These are phyloP conservation scores for Diphyllodes magnificus DNA, from an alignment of 2,113 vertebrate species.

Conservation along the genomic window DNA sequence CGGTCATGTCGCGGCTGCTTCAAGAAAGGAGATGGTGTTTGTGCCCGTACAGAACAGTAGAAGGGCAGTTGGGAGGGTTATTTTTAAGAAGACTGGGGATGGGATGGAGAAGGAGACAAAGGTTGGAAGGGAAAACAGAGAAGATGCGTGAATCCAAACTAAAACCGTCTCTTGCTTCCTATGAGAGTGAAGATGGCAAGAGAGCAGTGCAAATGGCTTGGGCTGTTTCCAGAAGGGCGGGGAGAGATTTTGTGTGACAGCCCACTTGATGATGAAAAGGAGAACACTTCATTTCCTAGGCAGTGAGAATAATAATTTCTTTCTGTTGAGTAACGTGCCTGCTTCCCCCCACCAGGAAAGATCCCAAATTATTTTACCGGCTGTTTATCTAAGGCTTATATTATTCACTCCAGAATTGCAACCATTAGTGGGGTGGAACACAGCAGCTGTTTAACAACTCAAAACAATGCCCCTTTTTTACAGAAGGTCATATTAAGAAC, in stretches of 20 bases:
- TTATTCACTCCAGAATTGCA: constrained; percentile 37
- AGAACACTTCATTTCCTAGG: constrained; percentile 45
- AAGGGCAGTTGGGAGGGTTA: background rate
- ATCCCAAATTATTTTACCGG: constrained; percentile 49
- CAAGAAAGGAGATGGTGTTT: background rate
- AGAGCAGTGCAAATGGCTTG: background rate
- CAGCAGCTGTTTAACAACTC: constrained; percentile 43
- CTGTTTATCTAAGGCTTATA: constrained; percentile 2
- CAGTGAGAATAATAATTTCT: constrained; percentile 36
- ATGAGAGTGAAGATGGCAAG: background rate
- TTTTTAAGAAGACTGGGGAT: background rate
- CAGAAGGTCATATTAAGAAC: background rate
- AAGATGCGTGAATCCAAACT: background rate
- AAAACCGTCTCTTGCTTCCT: background rate
- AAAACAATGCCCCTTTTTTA: constrained; percentile 1
- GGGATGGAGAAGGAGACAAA: background rate
- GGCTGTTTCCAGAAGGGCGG: constrained; percentile 23
- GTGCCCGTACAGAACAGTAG: background rate
- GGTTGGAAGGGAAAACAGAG: background rate
- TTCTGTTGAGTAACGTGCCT: constrained; percentile 20
- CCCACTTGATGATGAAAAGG: constrained; percentile 8
- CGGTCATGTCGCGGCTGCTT: rapidly evolving
- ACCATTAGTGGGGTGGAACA: constrained; percentile 12
- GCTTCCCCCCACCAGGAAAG: background rate
- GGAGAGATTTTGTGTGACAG: background rate